Evolutionary conservation across 2,113 vertebrate genomes (phyloP).

Genomic region (Egretta garzetta): DNA sequence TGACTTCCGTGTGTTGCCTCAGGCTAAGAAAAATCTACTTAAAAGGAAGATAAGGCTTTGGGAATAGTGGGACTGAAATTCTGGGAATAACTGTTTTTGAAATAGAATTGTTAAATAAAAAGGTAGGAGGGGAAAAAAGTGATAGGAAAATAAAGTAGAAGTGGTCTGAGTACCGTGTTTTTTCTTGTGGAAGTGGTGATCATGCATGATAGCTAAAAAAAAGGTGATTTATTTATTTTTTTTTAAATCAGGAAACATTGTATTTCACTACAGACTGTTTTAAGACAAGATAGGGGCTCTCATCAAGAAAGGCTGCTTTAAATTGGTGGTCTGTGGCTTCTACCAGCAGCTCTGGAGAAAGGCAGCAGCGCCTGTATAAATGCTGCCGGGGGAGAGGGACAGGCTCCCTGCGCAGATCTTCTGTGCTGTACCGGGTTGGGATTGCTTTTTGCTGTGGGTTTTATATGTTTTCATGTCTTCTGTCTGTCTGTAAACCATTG

Average conservation of each 20-base stretch:
- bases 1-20: neutral
- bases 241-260: neutral
- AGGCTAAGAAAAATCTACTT: neutral
- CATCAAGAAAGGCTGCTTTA: neutral
- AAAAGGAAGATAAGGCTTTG: neutral
- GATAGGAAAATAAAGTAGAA: neutral
- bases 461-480: neutral
- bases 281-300: neutral
- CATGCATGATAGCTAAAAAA: neutral
- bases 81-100: neutral
- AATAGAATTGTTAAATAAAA: neutral
- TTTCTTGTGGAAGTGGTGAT: neutral
- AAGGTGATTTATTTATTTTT: neutral
- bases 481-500: neutral
- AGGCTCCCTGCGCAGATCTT: neutral
- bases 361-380: rapidly evolving
- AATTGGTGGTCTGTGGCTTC: neutral
- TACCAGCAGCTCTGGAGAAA: neutral
- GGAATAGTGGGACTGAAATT: neutral
- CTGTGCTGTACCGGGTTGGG: rapidly evolving
- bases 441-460: neutral
- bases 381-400: neutral
- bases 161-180: neutral
- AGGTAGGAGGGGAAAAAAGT: rapidly evolving
- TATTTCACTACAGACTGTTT: neutral